Percentiles rank a stretch among this genome's conserved stretches.
phyloP scores from a whole-genome alignment of 2,888 invertebrate genomes.

The Heliconius ethilla region DNA sequence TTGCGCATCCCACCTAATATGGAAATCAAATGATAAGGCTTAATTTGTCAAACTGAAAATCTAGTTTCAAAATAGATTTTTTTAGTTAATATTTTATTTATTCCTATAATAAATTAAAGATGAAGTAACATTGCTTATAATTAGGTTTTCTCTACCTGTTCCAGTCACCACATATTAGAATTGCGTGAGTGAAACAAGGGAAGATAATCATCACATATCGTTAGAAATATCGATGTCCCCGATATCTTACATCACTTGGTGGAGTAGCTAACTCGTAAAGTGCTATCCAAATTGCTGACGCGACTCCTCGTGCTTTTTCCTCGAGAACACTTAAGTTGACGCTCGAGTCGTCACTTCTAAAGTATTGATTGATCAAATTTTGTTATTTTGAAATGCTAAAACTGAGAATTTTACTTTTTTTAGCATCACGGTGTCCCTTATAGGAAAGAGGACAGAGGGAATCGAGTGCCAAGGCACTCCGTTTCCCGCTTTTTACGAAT shows the following conservation, averaged over 20 bases:
- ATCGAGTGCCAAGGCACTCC: background rate
- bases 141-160: too few relatives aligned
- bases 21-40: too few relatives aligned
- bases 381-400: conserved; percentile 47
- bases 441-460: background rate
- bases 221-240: conserved; percentile 22
- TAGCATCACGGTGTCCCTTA: background rate
- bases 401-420: background rate
- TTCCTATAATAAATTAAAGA: too few relatives aligned
- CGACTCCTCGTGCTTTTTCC: conserved; percentile 58
- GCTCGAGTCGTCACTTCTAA: conserved; percentile 40
- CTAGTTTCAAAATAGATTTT: too few relatives aligned
- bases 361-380: conserved; percentile 71
- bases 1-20: too few relatives aligned
- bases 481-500: background rate
- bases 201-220: conserved; percentile 18
- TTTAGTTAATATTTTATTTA: too few relatives aligned
- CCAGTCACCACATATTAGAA: background rate
- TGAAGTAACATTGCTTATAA: too few relatives aligned
- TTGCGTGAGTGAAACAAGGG: background rate
- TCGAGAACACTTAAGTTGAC: conserved; percentile 53
- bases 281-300: conserved; percentile 68
- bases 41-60: too few relatives aligned
- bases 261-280: conserved; percentile 59
- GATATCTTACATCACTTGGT: conserved; percentile 44